Evolutionary conservation across 2,113 vertebrate genomes (phyloP).

Genomic region (Chlorocebus sabaeus): DNA sequence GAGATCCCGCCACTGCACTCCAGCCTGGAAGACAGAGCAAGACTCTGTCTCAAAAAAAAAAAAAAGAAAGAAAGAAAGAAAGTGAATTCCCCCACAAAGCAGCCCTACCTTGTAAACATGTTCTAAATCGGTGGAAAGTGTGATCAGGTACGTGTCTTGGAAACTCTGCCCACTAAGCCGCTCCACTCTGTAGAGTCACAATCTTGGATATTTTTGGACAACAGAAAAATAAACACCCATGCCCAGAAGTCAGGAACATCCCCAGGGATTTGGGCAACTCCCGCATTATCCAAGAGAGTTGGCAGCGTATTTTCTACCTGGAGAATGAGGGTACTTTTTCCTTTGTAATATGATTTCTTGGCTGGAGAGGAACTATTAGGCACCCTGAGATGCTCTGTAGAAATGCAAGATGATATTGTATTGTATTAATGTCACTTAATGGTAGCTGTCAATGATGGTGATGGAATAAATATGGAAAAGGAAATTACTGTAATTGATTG

Average conservation of each 20-base stretch:
- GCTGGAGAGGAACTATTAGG: slow-evolving; percentile 64
- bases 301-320: not conserved
- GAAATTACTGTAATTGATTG: slow-evolving; percentile 88
- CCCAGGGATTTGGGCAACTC: not conserved
- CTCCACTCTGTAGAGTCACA: not conserved
- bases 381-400: slow-evolving; percentile 74
- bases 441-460: slow-evolving; percentile 85
- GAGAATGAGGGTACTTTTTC: slow-evolving; percentile 49
- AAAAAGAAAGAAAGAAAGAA: not conserved
- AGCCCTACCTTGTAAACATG: not conserved
- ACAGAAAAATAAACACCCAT: slow-evolving; percentile 9
- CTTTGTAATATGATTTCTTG: slow-evolving; percentile 69
- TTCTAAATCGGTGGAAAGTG: not conserved
- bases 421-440: slow-evolving; percentile 88
- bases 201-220: not conserved
- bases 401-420: slow-evolving; percentile 82
- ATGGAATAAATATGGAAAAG: slow-evolving; percentile 89
- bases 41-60: too few species aligned
- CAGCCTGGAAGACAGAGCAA: too few species aligned
- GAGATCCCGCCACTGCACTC: too few species aligned
- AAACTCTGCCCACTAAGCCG: not conserved
- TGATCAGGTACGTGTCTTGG: not conserved
- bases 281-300: not conserved
- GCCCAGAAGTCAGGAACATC: not conserved
- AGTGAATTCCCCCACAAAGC: not conserved